Base-by-base conservation (phyloP, 30 jellyfish, hydroid and myxozoan species). In the Hydra vulgaris region DNA sequence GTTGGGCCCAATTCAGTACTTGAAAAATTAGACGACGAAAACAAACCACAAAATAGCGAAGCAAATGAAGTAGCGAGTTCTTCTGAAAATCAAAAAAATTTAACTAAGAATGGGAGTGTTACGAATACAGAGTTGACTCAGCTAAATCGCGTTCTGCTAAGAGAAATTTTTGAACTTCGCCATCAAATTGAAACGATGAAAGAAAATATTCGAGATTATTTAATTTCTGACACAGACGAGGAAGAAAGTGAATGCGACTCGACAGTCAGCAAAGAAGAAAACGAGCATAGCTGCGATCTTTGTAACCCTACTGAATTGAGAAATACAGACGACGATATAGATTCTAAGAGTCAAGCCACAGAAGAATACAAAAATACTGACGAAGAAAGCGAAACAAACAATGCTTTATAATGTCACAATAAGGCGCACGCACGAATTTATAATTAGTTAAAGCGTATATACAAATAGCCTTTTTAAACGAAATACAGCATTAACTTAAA, bases 241-340 rank as follows among this genome's bases (percentile, higher is more conserved):
- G 81, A 78, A 52, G 82, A 26, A 21, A 78, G 85, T 23, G 85
- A 78, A 78, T 54, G 27, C 76, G 83, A 75, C n/a, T 19, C 81
- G 21, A 27, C 25, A 1, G 7, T 27, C 7, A 52, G 66, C 27
- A 27, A 76, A 21, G 85, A 78, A 17, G 84, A 76, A 21, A 82
- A 80, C 21, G 87, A 80, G 23, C 83, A 80, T 27, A 23, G 40
- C 0, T 80, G 87, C 70, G 87, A 80, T 27, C 82, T 61, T 25
- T 80, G 87, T 80, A 0, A 74, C 15, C 54, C 71, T 16, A 23
- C 75, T 12, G 61, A 40, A 40, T 40, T 40, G 16, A 23, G 27
- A 68, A 68, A 20, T 68, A 68, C 16, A 20, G 75, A 68, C 8
- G 27, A 68, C 7, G 27, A 68, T 15, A 15, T 40, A 12, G 61